A percentile compares a stretch with the other conserved stretches of the same genome.
Evolutionary conservation across 2,888 invertebrate genomes (phyloP).

Genomic region (Quadriops clusia): DNA sequence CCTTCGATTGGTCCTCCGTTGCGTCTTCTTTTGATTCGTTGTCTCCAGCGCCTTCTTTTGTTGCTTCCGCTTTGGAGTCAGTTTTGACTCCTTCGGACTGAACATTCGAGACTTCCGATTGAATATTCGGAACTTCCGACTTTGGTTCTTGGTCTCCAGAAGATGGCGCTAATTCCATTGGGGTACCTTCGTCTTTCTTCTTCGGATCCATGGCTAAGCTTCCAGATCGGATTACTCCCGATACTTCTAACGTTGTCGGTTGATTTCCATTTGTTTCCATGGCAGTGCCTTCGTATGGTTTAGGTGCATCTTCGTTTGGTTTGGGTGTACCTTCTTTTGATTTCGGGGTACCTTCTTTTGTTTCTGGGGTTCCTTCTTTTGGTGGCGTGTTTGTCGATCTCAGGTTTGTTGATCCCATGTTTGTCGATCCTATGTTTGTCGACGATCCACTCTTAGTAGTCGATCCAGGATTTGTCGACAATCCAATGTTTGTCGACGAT

Average conservation of each 20-base stretch:
- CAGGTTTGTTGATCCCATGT: constrained; percentile 1
- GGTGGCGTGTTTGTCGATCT: constrained; percentile 3
- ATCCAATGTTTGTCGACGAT: constrained; percentile 7
- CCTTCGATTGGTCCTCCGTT: too few species aligned
- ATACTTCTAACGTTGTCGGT: constrained; percentile 14
- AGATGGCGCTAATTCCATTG: constrained; percentile 12
- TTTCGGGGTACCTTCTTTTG: constrained; percentile 1
- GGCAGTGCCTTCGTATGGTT: neutral
- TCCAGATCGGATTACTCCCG: constrained; percentile 15
- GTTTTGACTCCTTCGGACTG: neutral
- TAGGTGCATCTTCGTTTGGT: neutral
- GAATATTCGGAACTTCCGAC: constrained; percentile 4
- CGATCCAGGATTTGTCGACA: constrained; percentile 2
- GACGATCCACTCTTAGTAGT: constrained; percentile 13
- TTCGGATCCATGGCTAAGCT: constrained; percentile 8
- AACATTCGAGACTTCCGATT: constrained; percentile 12
- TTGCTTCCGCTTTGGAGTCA: constrained; percentile 2
- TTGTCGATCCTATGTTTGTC: constrained; percentile 4
- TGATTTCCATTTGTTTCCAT: constrained; percentile 3
- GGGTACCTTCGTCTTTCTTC: constrained; percentile 21
- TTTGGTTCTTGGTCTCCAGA: constrained; percentile 4
- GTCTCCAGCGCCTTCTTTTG: constrained; percentile 27
- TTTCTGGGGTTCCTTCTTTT: constrained; percentile 1
- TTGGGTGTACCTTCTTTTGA: neutral
- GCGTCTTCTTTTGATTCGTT: constrained; percentile 14